A percentile compares a stretch with the other conserved stretches of the same genome.
These are phyloP conservation scores for Albula goreensis DNA, from an alignment of 2,113 vertebrate species.

Conservation along the genomic window DNA sequence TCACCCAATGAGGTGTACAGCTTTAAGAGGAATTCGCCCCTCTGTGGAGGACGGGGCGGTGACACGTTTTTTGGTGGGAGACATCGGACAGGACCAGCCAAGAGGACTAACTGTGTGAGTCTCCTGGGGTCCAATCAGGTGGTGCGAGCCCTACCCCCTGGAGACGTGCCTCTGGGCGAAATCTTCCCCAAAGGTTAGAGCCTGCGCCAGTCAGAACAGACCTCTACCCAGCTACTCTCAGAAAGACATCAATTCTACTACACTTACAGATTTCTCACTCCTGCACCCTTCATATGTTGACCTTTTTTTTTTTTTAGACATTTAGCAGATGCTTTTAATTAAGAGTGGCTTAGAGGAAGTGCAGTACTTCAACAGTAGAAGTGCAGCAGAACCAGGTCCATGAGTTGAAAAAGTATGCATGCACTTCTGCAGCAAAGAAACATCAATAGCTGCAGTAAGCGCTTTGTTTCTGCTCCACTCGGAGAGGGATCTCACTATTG, in stretches of 20 bases:
- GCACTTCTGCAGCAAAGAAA: too few species aligned
- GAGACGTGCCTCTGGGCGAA: constrained; percentile 85
- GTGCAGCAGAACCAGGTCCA: too few species aligned
- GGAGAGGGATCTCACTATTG: too few species aligned
- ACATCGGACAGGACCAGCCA: constrained; percentile 59
- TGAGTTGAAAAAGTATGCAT: too few species aligned
- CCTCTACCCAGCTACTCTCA: neutral
- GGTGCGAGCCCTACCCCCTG: constrained; percentile 80
- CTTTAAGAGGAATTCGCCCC: constrained; percentile 76
- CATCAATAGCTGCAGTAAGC: too few species aligned
- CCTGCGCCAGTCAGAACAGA: neutral
- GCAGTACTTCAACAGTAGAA: too few species aligned
- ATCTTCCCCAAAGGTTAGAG: constrained; percentile 89
- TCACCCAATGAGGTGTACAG: constrained; percentile 91
- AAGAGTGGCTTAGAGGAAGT: too few species aligned
- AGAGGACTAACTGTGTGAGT: constrained; percentile 80
- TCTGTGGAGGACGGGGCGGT: constrained; percentile 57
- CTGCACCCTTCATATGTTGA: neutral
- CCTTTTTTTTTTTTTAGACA: too few species aligned
- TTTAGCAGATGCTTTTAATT: too few species aligned
- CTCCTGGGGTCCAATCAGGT: constrained; percentile 85
- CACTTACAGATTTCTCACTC: neutral
- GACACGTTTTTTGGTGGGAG: constrained; percentile 73
- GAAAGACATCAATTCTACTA: neutral
- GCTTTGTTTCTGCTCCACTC: too few species aligned